Conservation (phyloP, 2,888 invertebrate genomes). For the Malacosoma neustria region DNA sequence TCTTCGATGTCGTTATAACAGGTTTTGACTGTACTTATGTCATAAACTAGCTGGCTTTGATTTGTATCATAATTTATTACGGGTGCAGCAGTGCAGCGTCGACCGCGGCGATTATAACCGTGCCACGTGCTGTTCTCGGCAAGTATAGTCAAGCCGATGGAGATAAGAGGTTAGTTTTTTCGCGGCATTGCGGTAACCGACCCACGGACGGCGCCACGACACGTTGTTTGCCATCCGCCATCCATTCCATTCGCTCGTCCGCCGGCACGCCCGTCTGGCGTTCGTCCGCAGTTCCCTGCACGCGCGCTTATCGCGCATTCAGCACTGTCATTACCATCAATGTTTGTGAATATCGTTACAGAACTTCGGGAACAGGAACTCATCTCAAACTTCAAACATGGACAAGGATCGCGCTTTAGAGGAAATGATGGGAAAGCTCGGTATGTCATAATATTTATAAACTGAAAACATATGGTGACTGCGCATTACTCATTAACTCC, state of each 20-base stretch:
- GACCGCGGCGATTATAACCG: not conserved
- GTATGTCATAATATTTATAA: constrained; percentile 35
- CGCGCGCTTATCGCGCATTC: constrained; percentile 28
- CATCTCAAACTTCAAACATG: constrained; percentile 43
- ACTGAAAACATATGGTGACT: constrained; percentile 34
- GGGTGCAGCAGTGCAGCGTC: not conserved
- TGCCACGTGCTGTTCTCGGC: constrained; percentile 6
- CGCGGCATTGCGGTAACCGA: constrained; percentile 53
- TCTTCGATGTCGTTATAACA: no score
- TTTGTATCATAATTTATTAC: no score
- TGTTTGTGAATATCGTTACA: constrained; percentile 46
- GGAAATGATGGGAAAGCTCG: constrained; percentile 79
- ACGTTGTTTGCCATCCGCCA: constrained; percentile 26
- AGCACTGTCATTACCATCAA: constrained; percentile 32
- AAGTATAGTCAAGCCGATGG: constrained; percentile 30
- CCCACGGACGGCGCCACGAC: constrained; percentile 36
- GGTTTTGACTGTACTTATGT: no score
- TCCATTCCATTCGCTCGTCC: constrained; percentile 49
- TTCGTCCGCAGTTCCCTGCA: constrained; percentile 15
- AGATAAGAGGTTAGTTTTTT: constrained; percentile 61
- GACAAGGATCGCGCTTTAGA: constrained; percentile 78
- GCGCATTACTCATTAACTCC: not conserved
- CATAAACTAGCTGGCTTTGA: no score
- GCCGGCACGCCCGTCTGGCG: constrained; percentile 60
- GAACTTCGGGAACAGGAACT: constrained; percentile 26